phyloP scores from a whole-genome alignment of 2,797 vertebrate species.

The Masticophis lateralis region DNA sequence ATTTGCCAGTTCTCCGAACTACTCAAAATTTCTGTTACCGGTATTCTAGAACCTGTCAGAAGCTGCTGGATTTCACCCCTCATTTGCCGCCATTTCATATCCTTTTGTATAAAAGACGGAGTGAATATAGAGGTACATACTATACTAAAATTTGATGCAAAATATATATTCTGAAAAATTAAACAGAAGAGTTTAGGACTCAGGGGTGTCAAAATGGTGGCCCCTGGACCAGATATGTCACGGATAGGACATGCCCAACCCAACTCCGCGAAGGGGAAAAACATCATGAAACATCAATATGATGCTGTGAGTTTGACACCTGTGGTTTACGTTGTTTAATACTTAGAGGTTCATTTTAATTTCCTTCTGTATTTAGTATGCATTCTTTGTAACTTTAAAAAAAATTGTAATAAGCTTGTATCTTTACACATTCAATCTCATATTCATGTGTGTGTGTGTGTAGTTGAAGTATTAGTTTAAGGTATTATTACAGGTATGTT shows the following conservation, averaged over 20 bases:
- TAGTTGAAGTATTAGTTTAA: not conserved
- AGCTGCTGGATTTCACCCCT: too few species aligned
- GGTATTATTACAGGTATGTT: not conserved
- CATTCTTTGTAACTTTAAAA: not conserved
- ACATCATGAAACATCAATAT: too few species aligned
- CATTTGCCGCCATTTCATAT: not conserved
- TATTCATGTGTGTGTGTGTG: too few species aligned
- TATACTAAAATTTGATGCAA: not conserved
- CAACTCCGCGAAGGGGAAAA: too few species aligned
- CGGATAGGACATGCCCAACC: rapidly evolving
- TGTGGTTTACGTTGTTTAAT: not conserved
- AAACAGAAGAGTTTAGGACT: not conserved
- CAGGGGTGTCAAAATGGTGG: too few species aligned
- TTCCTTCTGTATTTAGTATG: not conserved
- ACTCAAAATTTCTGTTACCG: too few species aligned
- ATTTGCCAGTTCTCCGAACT: too few species aligned
- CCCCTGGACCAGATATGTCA: too few species aligned
- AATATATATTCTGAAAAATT: not conserved
- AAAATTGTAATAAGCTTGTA: not conserved
- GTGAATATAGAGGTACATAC: not conserved
- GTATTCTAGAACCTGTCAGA: too few species aligned
- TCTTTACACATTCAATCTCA: not conserved
- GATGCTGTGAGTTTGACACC: too few species aligned
- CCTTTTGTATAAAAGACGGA: not conserved
- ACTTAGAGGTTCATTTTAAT: not conserved